Evolutionary conservation across 2,797 vertebrate genomes (phyloP), one percentile per base, ranked within the genome.

Genomic region (Delichon dasypus): DNA sequence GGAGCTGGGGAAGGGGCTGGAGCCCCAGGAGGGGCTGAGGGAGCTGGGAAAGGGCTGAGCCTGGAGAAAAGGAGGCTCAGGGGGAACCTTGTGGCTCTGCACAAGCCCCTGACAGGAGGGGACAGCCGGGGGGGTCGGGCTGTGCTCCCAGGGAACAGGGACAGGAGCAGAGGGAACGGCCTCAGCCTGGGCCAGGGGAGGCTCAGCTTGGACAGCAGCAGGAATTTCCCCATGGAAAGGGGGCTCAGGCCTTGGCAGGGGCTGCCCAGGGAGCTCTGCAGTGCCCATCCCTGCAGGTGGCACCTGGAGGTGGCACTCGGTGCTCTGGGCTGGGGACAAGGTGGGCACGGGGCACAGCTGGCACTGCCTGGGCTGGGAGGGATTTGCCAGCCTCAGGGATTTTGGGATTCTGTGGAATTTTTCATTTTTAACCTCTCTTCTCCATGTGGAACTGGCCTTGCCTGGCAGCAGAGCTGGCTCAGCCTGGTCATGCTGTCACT

Each of bases 341-440:
- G 50, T 30, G 75, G 36, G 16, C 21, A 48, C 15, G 3, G 29
- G 72, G 74, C 58, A 34, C 74, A 15, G 60, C 30, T 42, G 3
- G 60, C 9, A 1, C 12, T 65, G 1, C 3, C 0, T 13, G 53
- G 13, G 16, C 30, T 34, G 26, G 54, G 23, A 57, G 16, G 5
- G 13, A 16, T 81, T 61, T 61, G 3, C 48, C 50, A 84, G 2
- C 51, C 30, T 4, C 70, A 3, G 26, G 21, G 26, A 66, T 50
- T 0, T 3, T 2, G 53, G 25, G 17, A 16, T 51, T 27, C 3
- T 32, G 12, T 27, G 17, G 62, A 45, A 81, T 61, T 55, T 51
- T 0, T 0, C 27, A n/a, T 21, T 77, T 62, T 60, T 23, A 20
- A 38, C 23, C n/a, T 55, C n/a, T 54, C 10, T 29, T 19, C 19